Base-by-base conservation (phyloP, 2,113 vertebrate genomes). In the Paraplagusia blochii region DNA sequence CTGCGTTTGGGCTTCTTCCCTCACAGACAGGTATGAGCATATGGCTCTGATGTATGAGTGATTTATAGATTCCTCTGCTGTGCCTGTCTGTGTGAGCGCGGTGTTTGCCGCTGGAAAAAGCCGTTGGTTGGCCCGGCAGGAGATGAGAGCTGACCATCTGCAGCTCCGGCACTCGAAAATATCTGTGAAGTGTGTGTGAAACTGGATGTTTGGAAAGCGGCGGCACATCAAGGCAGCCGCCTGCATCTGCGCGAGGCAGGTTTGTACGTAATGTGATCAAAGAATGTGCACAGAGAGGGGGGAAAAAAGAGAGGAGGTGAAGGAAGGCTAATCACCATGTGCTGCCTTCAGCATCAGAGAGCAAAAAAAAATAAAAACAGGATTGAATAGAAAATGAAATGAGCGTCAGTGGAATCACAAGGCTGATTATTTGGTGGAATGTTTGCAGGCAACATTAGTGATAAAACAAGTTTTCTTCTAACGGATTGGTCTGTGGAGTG, bases 21-120 rank as follows among this genome's bases (percentile, higher is more conserved):
- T 76, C 72, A 51, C 61, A 77, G 81, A 82, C 80, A 85, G 80
- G 80, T 87, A 80, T 49, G 73, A 81, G 66, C 81, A 80, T 80
- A 85, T 84, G 79, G 65, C 61, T 79, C 33, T 39, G 47, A 45
- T 56, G 62, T 65, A 50, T 76, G 82, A 83, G 64, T 78, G 83
- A 87, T 86, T 86, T 87, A 86, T 82, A 59, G 71, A 71, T 63
- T 18, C 35, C 44, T 56, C 53, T 66, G 56, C 58, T 35, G 53
- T 65, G 7, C 68, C 9, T 72, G 19, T 47, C 6, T 48, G 12
- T 53, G 22, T 36, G 29, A 43, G 52, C 4, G 44, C 44, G 44
- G 50, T 72, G 64, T 79, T 70, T 59, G 53, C 63, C 46, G 52
- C 66, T 54, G 46, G 39, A 70, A 57, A n/a, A 29, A 29, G 56